phyloP scores from a whole-genome alignment of 2,888 invertebrate genomes.

The Lasioglossum leucozonium region DNA sequence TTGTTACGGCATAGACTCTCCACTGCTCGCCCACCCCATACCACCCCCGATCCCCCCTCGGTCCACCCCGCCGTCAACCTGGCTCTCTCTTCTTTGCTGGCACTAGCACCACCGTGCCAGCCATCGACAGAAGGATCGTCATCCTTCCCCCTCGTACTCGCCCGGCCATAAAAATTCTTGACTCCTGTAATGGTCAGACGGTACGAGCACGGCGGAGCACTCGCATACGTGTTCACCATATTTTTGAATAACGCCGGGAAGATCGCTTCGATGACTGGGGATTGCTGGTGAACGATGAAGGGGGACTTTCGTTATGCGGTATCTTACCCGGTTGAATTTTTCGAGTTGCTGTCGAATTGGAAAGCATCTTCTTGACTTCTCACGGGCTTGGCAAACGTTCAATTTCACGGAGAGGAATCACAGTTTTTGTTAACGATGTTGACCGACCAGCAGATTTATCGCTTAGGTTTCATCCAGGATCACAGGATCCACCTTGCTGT shows the following conservation, averaged over 20 bases:
- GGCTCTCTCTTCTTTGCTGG: conserved; percentile 61
- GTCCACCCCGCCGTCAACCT: conserved; percentile 57
- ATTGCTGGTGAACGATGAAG: not conserved
- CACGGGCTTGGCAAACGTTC: not conserved
- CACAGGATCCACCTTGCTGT: too few relatives aligned
- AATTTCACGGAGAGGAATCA: not conserved
- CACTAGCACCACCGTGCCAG: conserved; percentile 42
- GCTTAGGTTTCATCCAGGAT: too few relatives aligned
- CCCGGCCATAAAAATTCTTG: conserved; percentile 76
- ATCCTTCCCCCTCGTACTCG: conserved; percentile 48
- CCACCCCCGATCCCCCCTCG: conserved; percentile 16
- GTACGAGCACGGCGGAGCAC: conserved; percentile 20
- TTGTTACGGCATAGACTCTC: conserved; percentile 78
- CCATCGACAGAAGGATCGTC: conserved; percentile 64
- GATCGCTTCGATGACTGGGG: conserved; percentile 5
- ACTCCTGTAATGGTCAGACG: conserved; percentile 78
- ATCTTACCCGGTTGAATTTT: not conserved
- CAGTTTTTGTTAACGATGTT: too few relatives aligned
- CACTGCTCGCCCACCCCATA: conserved; percentile 43
- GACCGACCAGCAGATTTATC: too few relatives aligned
- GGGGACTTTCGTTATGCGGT: not conserved
- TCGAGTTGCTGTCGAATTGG: not conserved
- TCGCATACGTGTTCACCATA: conserved; percentile 2
- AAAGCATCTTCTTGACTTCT: not conserved
- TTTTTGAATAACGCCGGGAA: conserved; percentile 18